Evolutionary conservation across 2,888 invertebrate genomes (phyloP).

Genomic region (Cosmia trapezina): DNA sequence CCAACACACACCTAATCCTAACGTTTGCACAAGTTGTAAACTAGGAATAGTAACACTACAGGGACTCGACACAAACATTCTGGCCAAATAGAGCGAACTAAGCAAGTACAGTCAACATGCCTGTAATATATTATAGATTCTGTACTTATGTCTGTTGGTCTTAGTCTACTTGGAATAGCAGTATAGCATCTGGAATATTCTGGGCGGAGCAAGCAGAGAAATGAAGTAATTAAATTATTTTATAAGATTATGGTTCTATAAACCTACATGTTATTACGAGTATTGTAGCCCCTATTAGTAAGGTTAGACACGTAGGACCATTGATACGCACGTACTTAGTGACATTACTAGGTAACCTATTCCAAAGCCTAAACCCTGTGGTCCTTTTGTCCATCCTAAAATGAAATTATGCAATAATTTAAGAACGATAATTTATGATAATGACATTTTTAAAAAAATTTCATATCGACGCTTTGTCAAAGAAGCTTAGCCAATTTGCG

Average conservation of each 20-base stretch:
- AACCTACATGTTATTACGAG: not conserved
- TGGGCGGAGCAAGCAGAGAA: not conserved
- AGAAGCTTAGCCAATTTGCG: too few relatives aligned
- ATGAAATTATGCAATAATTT: not conserved
- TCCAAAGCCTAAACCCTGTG: not conserved
- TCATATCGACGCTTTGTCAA: too few relatives aligned
- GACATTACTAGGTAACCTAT: not conserved
- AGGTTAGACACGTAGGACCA: not conserved
- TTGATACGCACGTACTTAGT: not conserved
- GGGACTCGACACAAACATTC: conserved; percentile 60
- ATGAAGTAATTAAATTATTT: not conserved
- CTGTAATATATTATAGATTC: conserved; percentile 50
- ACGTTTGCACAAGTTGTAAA: conserved; percentile 60
- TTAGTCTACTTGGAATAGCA: conserved; percentile 4
- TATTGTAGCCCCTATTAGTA: not conserved
- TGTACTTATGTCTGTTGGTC: conserved; percentile 33
- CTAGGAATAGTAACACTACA: conserved; percentile 54
- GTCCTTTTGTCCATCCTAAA: not conserved
- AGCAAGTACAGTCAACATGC: conserved; percentile 46
- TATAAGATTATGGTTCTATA: not conserved
- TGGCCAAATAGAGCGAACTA: conserved; percentile 59
- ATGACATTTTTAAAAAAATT: too few relatives aligned
- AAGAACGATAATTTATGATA: too few relatives aligned
- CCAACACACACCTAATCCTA: conserved; percentile 44
- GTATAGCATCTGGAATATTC: conserved; percentile 2